Base-by-base conservation (phyloP, 2,888 invertebrate species). In the Blastobasis adustella region DNA sequence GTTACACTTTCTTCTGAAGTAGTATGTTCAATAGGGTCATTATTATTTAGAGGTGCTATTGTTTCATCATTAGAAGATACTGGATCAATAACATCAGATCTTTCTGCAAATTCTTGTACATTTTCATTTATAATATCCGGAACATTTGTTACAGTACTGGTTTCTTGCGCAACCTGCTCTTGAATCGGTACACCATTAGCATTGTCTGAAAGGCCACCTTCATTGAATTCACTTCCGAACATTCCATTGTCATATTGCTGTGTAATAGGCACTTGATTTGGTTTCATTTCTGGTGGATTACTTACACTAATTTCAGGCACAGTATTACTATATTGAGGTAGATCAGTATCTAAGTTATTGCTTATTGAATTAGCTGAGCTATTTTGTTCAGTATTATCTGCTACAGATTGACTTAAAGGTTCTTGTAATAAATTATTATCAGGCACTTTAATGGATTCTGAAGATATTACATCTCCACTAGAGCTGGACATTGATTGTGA, bases 331-430 rank as follows among this genome's bases (percentile, higher is more conserved):
- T 58, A 59, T 58, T 58, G 56, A 53, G 59, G 54, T 52, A 59
- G 49, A 57, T 66, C 60, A 37, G 57, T 42, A 48, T 63, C 58
- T 39, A 59, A 2, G 23, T 23, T n/a, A 49, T 62, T 64, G 49
- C 56, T 60, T 48, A 60, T 54, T 46, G 52, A 10, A 52, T 63
- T 60, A 44, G 62, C 52, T 53, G 74, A 72, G 51, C 55, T 58
- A 60, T 76, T 79, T 58, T 66, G 64, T 61, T 77, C 78, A 55
- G 58, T 58, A 48, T 45, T 65, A 43, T 69, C 67, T 58, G 49
- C 54, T 50, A 68, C 65, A 46, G 67, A 53, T 54, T 71, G 63
- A 49, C 51, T 52, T 52, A 62, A 46, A 49, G 60, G 57, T 51
- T 66, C 62, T 57, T 67, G 65, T 50, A 68, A 53, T 52, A 58